A percentile compares a stretch with the other conserved stretches of the same genome.
These are phyloP conservation scores for Campoletis sonorensis DNA, from an alignment of 1,140 invertebrate species.

Conservation along the genomic window DNA sequence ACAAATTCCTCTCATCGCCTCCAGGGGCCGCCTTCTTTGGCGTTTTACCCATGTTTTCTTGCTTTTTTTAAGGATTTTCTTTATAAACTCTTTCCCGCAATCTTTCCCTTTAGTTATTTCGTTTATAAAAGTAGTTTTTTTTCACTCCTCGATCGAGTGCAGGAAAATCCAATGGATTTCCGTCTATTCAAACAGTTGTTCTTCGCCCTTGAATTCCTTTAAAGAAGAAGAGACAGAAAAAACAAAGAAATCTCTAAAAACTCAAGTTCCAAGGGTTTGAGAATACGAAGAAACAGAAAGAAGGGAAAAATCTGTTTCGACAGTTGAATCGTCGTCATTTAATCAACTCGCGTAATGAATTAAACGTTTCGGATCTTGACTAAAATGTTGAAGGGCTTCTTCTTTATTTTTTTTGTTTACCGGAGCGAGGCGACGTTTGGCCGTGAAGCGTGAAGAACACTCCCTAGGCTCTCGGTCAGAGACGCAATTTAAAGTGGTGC, in stretches of 20 bases:
- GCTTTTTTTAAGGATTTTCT: neutral
- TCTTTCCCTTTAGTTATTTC: neutral
- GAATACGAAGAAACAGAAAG: too few species aligned
- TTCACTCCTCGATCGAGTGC: neutral
- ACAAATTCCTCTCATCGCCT: constrained; percentile 70
- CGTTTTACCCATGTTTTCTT: constrained; percentile 64
- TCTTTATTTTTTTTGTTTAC: constrained; percentile 7
- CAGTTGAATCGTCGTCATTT: too few species aligned
- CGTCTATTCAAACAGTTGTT: too few species aligned
- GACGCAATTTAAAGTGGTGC: neutral
- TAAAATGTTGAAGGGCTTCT: neutral
- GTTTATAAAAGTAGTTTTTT: constrained; percentile 1
- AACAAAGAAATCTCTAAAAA: too few species aligned
- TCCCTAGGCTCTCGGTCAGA: neutral
- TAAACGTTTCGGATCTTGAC: neutral
- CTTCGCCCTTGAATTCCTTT: too few species aligned
- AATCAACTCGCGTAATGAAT: neutral
- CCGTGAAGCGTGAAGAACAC: constrained; percentile 22
- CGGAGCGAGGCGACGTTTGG: constrained; percentile 25
- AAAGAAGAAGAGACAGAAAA: too few species aligned
- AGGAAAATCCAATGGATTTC: too few species aligned
- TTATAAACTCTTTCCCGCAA: neutral
- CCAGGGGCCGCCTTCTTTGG: constrained; percentile 69
- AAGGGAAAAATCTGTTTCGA: too few species aligned
- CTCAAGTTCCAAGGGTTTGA: too few species aligned